phyloP scores from a whole-genome alignment of 2,113 vertebrate species.

The Prietella phreatophila region DNA sequence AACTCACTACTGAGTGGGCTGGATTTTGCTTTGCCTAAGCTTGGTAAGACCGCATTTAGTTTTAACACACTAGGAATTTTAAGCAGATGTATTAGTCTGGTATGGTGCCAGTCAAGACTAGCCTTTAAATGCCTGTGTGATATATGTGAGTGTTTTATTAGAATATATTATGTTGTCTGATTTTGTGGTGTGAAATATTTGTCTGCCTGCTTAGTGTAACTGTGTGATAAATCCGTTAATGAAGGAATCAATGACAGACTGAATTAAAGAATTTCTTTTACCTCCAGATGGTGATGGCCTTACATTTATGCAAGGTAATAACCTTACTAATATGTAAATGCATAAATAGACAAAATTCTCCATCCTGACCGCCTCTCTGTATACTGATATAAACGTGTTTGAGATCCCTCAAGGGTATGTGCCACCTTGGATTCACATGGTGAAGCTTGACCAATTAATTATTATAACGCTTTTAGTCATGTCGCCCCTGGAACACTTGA shows the following conservation, averaged over 20 bases:
- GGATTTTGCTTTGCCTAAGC: background rate
- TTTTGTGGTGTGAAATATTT: background rate
- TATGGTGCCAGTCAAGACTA: background rate
- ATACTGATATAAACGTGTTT: conserved; percentile 16
- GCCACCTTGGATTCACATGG: conserved; percentile 28
- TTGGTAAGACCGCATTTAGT: background rate
- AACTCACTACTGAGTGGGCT: conserved; percentile 3
- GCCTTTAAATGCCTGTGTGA: background rate
- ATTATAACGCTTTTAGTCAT: conserved; percentile 49
- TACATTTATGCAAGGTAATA: background rate
- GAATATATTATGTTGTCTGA: background rate
- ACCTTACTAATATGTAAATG: conserved; percentile 16
- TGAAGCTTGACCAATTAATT: conserved; percentile 44
- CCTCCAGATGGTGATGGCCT: background rate
- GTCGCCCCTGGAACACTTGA: conserved; percentile 42
- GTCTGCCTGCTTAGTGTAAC: background rate
- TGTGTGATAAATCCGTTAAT: background rate
- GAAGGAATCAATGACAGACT: background rate
- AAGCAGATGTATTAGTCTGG: background rate
- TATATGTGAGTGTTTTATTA: background rate
- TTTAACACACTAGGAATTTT: conserved; percentile 7
- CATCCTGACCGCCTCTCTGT: background rate
- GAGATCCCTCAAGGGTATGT: conserved; percentile 19
- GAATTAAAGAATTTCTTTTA: too few species aligned
- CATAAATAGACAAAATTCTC: background rate